Conservation (phyloP, 2,888 invertebrate genomes). For the Stegana nigrithorax region DNA sequence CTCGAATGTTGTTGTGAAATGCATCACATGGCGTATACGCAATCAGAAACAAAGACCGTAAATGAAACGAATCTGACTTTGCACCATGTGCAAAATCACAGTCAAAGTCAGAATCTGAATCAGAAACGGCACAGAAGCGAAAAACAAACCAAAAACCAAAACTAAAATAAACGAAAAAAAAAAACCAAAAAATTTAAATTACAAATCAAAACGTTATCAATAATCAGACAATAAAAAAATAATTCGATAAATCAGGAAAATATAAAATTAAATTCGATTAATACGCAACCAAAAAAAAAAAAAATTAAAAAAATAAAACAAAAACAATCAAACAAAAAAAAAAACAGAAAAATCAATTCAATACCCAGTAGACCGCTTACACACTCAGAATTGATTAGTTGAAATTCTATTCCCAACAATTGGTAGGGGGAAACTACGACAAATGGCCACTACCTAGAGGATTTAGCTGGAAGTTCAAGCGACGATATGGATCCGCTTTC, state of each 20-base stretch:
- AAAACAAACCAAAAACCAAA: constrained; percentile 1
- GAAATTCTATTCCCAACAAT: constrained; percentile 70
- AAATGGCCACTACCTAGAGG: constrained; percentile 70
- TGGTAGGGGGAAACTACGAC: constrained; percentile 70
- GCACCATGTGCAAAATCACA: constrained; percentile 38
- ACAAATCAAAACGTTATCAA: constrained; percentile 14
- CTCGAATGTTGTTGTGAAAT: too few species aligned
- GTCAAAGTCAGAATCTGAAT: constrained; percentile 17
- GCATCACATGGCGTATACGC: too few species aligned
- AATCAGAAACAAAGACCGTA: too few species aligned
- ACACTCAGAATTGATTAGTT: constrained; percentile 69
- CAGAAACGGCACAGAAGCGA: constrained; percentile 4
- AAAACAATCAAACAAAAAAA: constrained; percentile 21
- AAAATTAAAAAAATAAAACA: constrained; percentile 17
- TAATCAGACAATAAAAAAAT: constrained; percentile 15
- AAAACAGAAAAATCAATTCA: constrained; percentile 22
- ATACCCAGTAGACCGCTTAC: constrained; percentile 54
- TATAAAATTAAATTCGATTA: not conserved
- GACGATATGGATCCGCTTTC: constrained; percentile 49
- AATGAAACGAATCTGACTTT: too few species aligned
- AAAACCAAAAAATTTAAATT: not conserved
- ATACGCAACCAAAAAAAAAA: not conserved
- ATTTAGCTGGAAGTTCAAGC: constrained; percentile 69
- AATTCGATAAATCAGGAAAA: not conserved
- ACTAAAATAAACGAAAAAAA: constrained; percentile 7